phyloP scores from a whole-genome alignment of 2,888 invertebrate species.

The Synergus japonicus region DNA sequence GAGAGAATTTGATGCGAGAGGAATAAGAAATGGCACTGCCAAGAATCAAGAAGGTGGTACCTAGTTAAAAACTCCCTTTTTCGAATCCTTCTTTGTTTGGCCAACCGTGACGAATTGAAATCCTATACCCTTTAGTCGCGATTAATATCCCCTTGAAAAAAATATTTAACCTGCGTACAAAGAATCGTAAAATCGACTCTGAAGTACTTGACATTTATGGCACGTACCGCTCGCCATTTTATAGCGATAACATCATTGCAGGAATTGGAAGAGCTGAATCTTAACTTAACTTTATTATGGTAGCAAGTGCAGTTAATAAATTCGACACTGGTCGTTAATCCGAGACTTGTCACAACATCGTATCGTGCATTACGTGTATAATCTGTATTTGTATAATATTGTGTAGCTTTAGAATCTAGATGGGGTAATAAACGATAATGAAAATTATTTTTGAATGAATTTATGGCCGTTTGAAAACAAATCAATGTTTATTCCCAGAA shows the following conservation, averaged over 20 bases:
- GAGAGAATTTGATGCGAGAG: constrained; percentile 53
- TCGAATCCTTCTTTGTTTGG: constrained; percentile 35
- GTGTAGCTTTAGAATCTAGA: not conserved
- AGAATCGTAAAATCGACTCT: not conserved
- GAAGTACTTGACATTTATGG: not conserved
- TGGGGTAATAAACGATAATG: not conserved
- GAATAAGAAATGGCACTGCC: constrained; percentile 57
- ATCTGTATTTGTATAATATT: too few species aligned
- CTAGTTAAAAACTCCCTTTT: constrained; percentile 39
- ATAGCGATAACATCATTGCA: not conserved
- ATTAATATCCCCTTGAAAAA: constrained; percentile 15
- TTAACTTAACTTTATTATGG: not conserved
- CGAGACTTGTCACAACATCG: constrained; percentile 14
- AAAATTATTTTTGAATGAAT: constrained; percentile 15
- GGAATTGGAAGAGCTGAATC: not conserved
- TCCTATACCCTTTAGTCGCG: not conserved
- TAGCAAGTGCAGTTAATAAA: constrained; percentile 14
- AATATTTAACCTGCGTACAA: not conserved
- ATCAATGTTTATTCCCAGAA: constrained; percentile 50
- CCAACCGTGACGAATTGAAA: constrained; percentile 29
- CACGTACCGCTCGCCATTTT: not conserved
- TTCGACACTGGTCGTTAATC: constrained; percentile 21
- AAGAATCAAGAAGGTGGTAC: constrained; percentile 30
- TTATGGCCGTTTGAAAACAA: constrained; percentile 37
- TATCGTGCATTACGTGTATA: not conserved